Evolutionary conservation across 2,888 invertebrate species (phyloP), one percentile per base, ranked within the genome.

Genomic region (Netelia fuscicornis): DNA sequence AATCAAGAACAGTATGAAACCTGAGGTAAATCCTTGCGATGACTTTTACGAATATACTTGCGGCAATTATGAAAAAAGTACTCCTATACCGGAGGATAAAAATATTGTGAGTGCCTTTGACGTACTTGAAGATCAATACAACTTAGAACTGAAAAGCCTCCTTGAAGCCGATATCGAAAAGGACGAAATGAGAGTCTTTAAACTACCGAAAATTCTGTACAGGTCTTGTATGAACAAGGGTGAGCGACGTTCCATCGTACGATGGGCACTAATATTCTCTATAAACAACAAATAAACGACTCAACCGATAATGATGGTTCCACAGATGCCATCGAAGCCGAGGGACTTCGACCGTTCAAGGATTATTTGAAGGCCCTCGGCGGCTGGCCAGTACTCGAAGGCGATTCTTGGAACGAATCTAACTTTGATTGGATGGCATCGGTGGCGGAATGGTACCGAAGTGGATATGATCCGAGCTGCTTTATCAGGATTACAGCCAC

Each of bases 351-450:
- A 2, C 98, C 98, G 0, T 95, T 98, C 44, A 93, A 95, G 77
- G 94, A 95, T 0, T 96, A 98, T 92, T 94, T 98, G 77, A 95
- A 95, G 48, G 94, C 95, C 13, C 95, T 99, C 25, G 98, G 99
- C 0, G 98, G 98, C 1, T 99, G 98, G 98, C 99, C 99, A 0
- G 97, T 97, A 13, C 94, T 98, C 56, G 96, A 97, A 87, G 98
- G 97, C 0, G 95, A 96, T 42, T 87, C 92, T 0, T 98, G 98
- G 98, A 95, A 96, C 87, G 96, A 96, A 93, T 0, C 30, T 0
- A 93, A 94, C 10, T 98, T 97, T 95, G 95, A 96, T 86, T 98
- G 98, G 98, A 96, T 96, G 89, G 95, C 97, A 87, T 96, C 97
- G 0, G 97, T 98, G 3, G 98, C 97, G 94, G 96, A 96, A 84